Evolutionary conservation across 2,797 vertebrate species (phyloP).

Genomic region (Enteromius viviparus): DNA sequence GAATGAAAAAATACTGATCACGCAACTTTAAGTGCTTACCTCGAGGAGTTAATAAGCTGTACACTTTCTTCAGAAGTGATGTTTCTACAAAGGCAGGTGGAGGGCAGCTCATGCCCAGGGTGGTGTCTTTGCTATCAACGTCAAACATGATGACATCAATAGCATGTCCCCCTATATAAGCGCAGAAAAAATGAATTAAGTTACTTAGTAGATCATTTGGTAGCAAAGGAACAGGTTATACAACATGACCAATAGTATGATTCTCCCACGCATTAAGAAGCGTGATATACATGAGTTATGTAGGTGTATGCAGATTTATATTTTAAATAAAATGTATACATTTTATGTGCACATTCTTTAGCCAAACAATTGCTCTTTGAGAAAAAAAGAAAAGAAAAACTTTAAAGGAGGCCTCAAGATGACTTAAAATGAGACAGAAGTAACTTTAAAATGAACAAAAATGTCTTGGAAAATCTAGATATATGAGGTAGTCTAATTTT

Average conservation of each 20-base stretch:
- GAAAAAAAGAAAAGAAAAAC: no score
- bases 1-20: background rate
- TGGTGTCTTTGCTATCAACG: slow-evolving; percentile 92
- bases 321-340: background rate
- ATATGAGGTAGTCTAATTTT: background rate
- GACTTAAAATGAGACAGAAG: background rate
- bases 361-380: no score
- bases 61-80: slow-evolving; percentile 84
- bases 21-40: slow-evolving; percentile 70
- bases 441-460: background rate
- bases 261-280: background rate
- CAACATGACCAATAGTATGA: background rate
- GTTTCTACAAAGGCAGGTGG: slow-evolving; percentile 90
- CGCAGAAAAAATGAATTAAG: background rate
- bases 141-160: slow-evolving; percentile 93
- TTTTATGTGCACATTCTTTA: background rate
- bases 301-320: background rate
- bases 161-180: slow-evolving; percentile 70
- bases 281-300: background rate
- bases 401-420: background rate
- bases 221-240: background rate
- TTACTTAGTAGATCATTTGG: background rate
- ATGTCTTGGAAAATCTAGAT: background rate
- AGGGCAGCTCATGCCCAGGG: slow-evolving; percentile 93
- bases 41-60: slow-evolving; percentile 80